A percentile compares a stretch with the other conserved stretches of the same genome.
These are phyloP conservation scores for Prolemur simus DNA, from an alignment of 2,113 vertebrate species.

Conservation along the genomic window DNA sequence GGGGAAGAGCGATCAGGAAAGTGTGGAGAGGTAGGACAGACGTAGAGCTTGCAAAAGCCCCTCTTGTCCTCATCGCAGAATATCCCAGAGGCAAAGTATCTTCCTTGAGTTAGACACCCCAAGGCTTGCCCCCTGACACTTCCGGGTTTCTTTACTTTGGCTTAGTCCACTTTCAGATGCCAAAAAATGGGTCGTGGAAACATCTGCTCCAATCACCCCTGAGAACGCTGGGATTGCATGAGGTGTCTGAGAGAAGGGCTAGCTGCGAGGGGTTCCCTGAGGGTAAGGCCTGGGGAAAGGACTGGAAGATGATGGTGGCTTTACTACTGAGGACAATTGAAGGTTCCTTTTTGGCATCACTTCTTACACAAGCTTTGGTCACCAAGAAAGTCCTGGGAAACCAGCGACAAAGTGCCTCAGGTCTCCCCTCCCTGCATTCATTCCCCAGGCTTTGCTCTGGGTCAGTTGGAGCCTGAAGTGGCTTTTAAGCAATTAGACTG, in stretches of 20 bases:
- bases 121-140: not conserved
- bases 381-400: not conserved
- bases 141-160: not conserved
- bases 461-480: slow-evolving; percentile 69
- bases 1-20: not conserved
- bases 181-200: not conserved
- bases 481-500: slow-evolving; percentile 75
- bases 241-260: not conserved
- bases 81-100: too few relatives aligned
- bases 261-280: not conserved
- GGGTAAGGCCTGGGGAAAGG: not conserved
- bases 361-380: not conserved
- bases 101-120: not conserved
- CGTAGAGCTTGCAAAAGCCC: not conserved
- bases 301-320: not conserved
- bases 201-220: not conserved
- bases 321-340: not conserved
- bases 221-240: not conserved
- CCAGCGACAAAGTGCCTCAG: not conserved
- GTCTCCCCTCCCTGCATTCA: not conserved
- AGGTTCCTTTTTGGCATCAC: not conserved
- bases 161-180: not conserved
- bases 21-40: not conserved
- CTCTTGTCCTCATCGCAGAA: rapidly evolving
- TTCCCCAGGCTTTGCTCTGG: slow-evolving; percentile 21